Evolutionary conservation across 2,888 invertebrate genomes (phyloP).

Genomic region (Blastobasis lacticolella): DNA sequence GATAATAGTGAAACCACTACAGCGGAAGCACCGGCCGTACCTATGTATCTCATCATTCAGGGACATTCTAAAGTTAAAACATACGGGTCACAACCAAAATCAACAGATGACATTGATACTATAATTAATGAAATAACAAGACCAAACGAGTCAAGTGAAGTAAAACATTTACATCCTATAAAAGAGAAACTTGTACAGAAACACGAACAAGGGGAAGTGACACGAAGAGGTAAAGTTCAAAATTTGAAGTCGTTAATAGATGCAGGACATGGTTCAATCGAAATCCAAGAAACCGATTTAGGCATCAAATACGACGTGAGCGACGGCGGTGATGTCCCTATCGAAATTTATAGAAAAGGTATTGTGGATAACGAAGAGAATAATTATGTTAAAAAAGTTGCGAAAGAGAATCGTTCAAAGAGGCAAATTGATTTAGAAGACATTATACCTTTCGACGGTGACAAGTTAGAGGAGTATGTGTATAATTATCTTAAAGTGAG

Average conservation of each 20-base stretch:
- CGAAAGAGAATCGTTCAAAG: slow-evolving; percentile 31
- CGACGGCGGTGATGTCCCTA: slow-evolving; percentile 63
- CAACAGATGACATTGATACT: slow-evolving; percentile 45
- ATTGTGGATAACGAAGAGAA: slow-evolving; percentile 73
- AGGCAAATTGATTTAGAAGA: slow-evolving; percentile 60
- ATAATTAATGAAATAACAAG: slow-evolving; percentile 69
- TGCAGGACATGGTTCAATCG: slow-evolving; percentile 62
- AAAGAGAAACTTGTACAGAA: slow-evolving; percentile 49
- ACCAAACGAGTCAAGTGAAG: slow-evolving; percentile 64
- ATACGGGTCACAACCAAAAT: slow-evolving; percentile 78
- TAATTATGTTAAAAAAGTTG: slow-evolving; percentile 32
- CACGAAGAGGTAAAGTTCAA: neutral
- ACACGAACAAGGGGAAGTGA: slow-evolving; percentile 28
- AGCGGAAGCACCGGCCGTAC: slow-evolving; percentile 71
- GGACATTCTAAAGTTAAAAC: slow-evolving; percentile 91
- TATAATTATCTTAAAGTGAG: slow-evolving; percentile 51
- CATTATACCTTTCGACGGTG: slow-evolving; percentile 57
- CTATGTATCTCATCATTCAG: slow-evolving; percentile 86
- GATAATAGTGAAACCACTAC: slow-evolving; percentile 28
- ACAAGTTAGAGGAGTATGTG: slow-evolving; percentile 55
- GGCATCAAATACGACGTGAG: slow-evolving; percentile 75
- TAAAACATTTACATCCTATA: slow-evolving; percentile 73
- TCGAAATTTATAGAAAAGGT: slow-evolving; percentile 75
- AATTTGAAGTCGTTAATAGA: slow-evolving; percentile 54
- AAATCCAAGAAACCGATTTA: slow-evolving; percentile 73